Base-by-base conservation (phyloP, 2,888 invertebrate species). In the Chesias legatella region DNA sequence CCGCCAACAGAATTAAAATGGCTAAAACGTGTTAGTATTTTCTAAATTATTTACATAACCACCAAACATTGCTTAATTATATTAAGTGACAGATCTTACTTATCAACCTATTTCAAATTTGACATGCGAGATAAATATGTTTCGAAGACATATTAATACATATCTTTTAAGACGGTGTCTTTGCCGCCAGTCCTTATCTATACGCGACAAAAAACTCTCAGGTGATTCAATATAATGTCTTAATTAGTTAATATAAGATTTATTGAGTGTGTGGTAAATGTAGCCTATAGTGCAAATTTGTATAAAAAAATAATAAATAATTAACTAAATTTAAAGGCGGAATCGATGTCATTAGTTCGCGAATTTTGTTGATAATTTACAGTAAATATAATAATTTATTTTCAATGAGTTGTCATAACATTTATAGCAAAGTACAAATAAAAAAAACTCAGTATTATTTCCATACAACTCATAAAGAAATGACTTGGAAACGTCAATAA, bases 41-140 rank as follows among this genome's bases (percentile, higher is more conserved):
- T 1, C 22, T 29, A 29, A 22, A 6, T 8, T 25, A 30, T 30
- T 37, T 10, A 30, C 26, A 27, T 33, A 13, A 7, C 36, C 36
- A 33, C 22, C 38, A 25, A 29, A 43, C 37, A n/a, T n/a, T n/a
- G 6, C 9, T 28, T 42, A 42, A 47, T 57, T 32, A 41, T 31
- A 41, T 37, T n/a, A 23, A 24, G 30, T 29, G 43, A 31, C 37
- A 44, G 40, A 48, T 28, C 30, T 37, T 26, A 39, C 46, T 69
- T 71, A 75, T 77, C 75, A 52, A 57, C 63, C 73, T 73, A 73
- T 79, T 76, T 73, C 66, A 73, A 72, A 68, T 73, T 73, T 79
- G 80, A 80, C 81, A 73, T 58, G 39, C 10, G 29, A 67, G 80
- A 82, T 81, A 79, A 73, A 67, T 57, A 48, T 58, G 58, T 57